A percentile compares a stretch with the other conserved stretches of the same genome.
These are phyloP conservation scores for Pollimyrus isidori DNA, from an alignment of 2,113 vertebrate species.

Conservation along the genomic window DNA sequence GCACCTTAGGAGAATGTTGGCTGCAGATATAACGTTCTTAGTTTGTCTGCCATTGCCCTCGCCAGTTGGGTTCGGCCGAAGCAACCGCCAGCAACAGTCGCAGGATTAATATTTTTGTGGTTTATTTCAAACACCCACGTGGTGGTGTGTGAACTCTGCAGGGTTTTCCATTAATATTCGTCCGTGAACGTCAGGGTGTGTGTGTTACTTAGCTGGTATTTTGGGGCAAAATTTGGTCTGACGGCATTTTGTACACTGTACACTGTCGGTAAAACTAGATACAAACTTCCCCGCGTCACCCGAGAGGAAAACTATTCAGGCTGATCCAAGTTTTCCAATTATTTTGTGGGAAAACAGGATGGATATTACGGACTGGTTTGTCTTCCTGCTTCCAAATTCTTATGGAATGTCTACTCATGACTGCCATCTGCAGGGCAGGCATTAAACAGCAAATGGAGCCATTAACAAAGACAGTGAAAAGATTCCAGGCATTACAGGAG, in stretches of 20 bases:
- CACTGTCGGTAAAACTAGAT: background rate
- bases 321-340: background rate
- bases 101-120: background rate
- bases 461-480: background rate
- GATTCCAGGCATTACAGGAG: background rate
- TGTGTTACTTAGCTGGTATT: background rate
- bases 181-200: background rate
- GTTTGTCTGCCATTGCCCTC: background rate
- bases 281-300: background rate
- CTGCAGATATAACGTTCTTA: background rate
- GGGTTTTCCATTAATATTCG: background rate
- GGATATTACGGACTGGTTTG: background rate
- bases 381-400: background rate
- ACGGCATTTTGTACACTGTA: background rate
- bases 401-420: slow-evolving; percentile 1
- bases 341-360: background rate
- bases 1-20: background rate
- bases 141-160: background rate
- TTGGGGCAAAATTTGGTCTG: background rate
- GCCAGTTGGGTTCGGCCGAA: background rate
- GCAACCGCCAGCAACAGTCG: background rate
- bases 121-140: background rate
- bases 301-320: background rate
- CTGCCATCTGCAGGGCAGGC: slow-evolving; percentile 1
- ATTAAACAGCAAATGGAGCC: background rate